phyloP scores from a whole-genome alignment of 1,140 invertebrate species.

The Whitmania pigra region DNA sequence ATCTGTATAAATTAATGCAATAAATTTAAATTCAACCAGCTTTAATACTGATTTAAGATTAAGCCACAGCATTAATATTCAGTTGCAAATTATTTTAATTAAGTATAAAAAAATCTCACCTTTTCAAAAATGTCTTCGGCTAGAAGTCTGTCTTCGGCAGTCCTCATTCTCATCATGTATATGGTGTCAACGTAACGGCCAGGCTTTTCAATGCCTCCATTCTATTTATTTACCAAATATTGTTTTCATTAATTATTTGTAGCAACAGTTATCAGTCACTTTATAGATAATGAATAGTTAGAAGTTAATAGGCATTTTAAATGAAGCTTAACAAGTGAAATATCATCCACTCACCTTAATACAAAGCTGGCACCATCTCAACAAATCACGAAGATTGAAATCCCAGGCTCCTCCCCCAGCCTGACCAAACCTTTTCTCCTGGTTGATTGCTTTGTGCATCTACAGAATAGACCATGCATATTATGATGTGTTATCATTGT shows the following conservation, averaged over 20 bases:
- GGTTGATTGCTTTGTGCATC: slow-evolving; percentile 3
- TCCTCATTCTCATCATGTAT: slow-evolving; percentile 69
- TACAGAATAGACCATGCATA: not conserved
- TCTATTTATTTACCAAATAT: slow-evolving; percentile 11
- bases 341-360: no score
- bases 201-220: slow-evolving; percentile 41
- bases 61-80: no score
- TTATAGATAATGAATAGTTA: no score
- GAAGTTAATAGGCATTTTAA: no score
- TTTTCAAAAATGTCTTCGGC: not conserved
- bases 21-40: no score
- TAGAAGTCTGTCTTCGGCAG: slow-evolving; percentile 46
- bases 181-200: slow-evolving; percentile 60
- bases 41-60: no score
- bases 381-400: slow-evolving; percentile 87
- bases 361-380: slow-evolving; percentile 70
- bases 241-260: no score
- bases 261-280: no score
- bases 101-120: not conserved
- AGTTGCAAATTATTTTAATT: no score
- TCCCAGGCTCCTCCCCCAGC: slow-evolving; percentile 73
- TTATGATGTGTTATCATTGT: not conserved
- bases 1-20: no score
- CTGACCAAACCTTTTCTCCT: slow-evolving; percentile 49
- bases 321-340: no score